Conservation (phyloP, 2,888 invertebrate species). For the Epirrita christyi region DNA sequence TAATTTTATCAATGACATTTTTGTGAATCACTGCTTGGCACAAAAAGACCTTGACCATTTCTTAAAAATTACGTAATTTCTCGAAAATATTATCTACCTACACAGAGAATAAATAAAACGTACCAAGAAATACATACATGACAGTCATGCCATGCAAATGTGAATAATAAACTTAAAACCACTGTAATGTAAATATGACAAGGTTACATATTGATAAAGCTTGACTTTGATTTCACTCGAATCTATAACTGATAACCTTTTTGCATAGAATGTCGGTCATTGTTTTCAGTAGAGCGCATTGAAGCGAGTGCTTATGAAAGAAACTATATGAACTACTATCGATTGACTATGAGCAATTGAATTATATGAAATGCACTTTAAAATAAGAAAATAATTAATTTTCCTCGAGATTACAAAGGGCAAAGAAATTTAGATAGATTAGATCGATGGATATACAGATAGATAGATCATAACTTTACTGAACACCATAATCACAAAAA, state of each 20-base stretch:
- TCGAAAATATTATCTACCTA: constrained; percentile 1
- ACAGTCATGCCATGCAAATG: neutral
- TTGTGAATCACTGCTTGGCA: constrained; percentile 19
- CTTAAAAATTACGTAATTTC: constrained; percentile 16
- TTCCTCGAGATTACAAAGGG: too few relatives aligned
- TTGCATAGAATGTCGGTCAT: constrained; percentile 13
- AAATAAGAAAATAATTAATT: too few relatives aligned
- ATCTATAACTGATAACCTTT: constrained; percentile 37
- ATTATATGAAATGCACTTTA: too few relatives aligned
- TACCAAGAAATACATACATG: constrained; percentile 1
- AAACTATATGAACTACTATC: neutral
- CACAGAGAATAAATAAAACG: constrained; percentile 1
- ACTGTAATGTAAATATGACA: constrained; percentile 11
- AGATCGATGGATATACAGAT: too few relatives aligned
- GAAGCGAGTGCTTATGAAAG: too few relatives aligned
- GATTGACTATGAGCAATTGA: too few relatives aligned
- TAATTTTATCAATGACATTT: constrained; percentile 14
- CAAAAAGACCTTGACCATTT: constrained; percentile 17
- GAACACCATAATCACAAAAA: too few relatives aligned
- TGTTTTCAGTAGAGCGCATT: constrained; percentile 6
- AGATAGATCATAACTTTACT: too few relatives aligned
- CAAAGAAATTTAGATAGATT: too few relatives aligned
- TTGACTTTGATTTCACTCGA: constrained; percentile 61
- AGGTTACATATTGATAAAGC: constrained; percentile 46
- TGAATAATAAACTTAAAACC: neutral